Evolutionary conservation across 37 sponge, comb jelly and placozoan genomes (phyloP).

Genomic region (Crambe crambe): DNA sequence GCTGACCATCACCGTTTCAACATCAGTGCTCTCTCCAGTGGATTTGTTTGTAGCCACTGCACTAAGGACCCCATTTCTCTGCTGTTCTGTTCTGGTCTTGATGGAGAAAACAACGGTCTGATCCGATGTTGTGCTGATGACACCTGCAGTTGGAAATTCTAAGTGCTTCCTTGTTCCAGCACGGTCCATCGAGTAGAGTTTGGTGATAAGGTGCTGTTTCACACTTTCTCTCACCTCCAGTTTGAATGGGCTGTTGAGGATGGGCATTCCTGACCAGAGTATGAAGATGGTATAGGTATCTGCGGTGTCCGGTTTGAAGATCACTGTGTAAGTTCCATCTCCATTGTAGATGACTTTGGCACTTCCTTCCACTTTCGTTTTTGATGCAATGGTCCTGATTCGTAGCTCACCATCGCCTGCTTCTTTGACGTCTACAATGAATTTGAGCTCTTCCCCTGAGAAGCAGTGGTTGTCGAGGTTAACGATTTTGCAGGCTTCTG

Average conservation of each 20-base stretch:
- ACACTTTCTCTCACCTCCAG: slow-evolving; percentile 27
- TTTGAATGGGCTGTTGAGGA: slow-evolving; percentile 65
- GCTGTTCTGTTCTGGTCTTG: slow-evolving; percentile 14
- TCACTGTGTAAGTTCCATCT: slow-evolving; percentile 30
- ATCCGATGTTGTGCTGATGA: slow-evolving; percentile 1
- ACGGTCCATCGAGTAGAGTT: slow-evolving; percentile 13
- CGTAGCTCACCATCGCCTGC: slow-evolving; percentile 49
- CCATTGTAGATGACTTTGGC: slow-evolving; percentile 18
- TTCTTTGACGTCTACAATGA: slow-evolving; percentile 41
- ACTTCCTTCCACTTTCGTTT: not conserved
- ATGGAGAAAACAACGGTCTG: not conserved
- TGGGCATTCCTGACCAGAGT: slow-evolving; percentile 53
- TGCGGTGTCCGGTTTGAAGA: slow-evolving; percentile 17
- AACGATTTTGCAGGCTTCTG: slow-evolving; percentile 41
- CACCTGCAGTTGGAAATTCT: slow-evolving; percentile 7
- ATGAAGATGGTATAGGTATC: slow-evolving; percentile 18
- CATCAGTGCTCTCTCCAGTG: not conserved
- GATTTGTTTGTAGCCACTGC: not conserved
- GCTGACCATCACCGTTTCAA: not conserved
- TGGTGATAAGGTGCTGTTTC: slow-evolving; percentile 15
- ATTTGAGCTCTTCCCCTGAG: slow-evolving; percentile 27
- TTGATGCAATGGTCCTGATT: slow-evolving; percentile 11
- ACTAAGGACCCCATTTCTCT: slow-evolving; percentile 2
- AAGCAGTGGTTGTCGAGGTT: not conserved
- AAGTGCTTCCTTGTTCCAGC: not conserved